Percentiles rank a stretch among this genome's conserved stretches.
Evolutionary conservation across 2,113 vertebrate genomes (phyloP).

Genomic region (Vidua chalybeata): DNA sequence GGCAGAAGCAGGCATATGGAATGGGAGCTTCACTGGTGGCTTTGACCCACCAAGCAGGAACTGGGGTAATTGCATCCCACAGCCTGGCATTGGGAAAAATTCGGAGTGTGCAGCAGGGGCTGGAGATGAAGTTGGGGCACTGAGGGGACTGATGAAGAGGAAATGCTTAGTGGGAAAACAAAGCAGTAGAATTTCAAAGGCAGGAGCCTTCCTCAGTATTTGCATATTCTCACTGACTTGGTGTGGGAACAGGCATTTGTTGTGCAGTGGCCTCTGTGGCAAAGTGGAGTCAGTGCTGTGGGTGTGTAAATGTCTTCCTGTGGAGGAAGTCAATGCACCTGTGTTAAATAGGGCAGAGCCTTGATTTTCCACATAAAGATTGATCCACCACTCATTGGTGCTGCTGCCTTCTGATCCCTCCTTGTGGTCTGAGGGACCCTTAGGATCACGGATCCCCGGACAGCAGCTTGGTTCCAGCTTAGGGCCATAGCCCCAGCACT

Average conservation of each 20-base stretch:
- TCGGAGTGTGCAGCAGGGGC: rapidly evolving
- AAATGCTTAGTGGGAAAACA: neutral
- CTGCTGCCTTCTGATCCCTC: neutral
- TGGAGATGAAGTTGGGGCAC: neutral
- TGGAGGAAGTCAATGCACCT: neutral
- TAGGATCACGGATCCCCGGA: rapidly evolving
- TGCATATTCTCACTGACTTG: neutral
- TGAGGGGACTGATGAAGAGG: neutral
- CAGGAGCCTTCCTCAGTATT: neutral
- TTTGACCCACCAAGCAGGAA: rapidly evolving
- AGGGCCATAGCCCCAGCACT: neutral
- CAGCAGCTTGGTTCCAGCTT: neutral
- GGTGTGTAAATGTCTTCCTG: neutral
- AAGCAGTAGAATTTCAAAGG: slow-evolving; percentile 9
- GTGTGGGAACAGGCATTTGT: neutral
- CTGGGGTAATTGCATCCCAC: neutral
- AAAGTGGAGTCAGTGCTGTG: rapidly evolving
- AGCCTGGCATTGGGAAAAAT: neutral
- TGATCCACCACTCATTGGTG: neutral
- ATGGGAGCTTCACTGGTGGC: neutral
- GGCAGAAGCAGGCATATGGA: neutral
- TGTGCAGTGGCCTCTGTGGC: neutral
- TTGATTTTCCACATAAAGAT: neutral
- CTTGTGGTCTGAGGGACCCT: neutral
- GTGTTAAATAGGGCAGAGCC: neutral